phyloP scores from a whole-genome alignment of 2,797 vertebrate genomes.

The Caiman crocodilus region DNA sequence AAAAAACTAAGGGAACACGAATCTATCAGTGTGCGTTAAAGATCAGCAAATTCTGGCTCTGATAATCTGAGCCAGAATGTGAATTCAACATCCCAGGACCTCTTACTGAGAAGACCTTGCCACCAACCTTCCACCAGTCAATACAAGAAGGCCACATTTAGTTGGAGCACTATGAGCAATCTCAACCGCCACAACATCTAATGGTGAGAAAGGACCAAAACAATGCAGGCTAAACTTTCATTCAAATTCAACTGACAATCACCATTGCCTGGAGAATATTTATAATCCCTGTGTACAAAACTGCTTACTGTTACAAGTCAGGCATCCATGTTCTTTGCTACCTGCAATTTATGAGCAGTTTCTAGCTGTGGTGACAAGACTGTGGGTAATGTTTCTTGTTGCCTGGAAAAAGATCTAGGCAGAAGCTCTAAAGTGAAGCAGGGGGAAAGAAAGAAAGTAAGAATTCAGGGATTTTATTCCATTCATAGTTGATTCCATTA shows the following conservation, averaged over 20 bases:
- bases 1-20: accelerated
- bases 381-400: not conserved
- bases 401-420: not conserved
- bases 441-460: not conserved
- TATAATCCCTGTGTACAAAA: not conserved
- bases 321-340: accelerated
- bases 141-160: not conserved
- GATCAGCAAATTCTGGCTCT: not conserved
- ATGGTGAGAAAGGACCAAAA: not conserved
- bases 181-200: not conserved
- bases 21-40: not conserved
- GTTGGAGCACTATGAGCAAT: not conserved
- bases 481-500: not conserved
- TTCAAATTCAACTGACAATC: not conserved
- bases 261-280: not conserved
- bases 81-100: not conserved
- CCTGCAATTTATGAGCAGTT: not conserved
- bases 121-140: not conserved
- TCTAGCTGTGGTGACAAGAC: not conserved
- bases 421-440: not conserved
- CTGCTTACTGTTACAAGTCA: not conserved
- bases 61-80: not conserved
- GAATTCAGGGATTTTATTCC: not conserved
- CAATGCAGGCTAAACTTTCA: not conserved
- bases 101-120: not conserved